These are phyloP conservation scores for Chiloscyllium plagiosum DNA, from an alignment of 2,113 vertebrate species.

Conservation along the genomic window DNA sequence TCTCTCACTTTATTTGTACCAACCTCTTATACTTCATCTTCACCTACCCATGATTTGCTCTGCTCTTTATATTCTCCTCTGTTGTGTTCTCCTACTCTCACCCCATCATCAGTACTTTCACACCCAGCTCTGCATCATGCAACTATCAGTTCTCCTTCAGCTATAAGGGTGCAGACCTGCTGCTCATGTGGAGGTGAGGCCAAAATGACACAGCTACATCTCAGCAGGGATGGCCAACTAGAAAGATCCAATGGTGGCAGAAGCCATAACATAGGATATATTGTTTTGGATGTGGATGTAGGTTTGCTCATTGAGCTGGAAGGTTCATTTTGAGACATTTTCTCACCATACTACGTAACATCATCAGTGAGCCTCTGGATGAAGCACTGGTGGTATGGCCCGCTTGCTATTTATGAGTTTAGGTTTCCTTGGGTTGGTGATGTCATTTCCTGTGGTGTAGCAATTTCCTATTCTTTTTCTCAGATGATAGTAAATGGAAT, in stretches of 20 bases:
- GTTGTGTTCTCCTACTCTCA: neutral
- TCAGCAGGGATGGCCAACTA: neutral
- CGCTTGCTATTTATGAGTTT: too few species aligned
- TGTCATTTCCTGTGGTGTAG: too few species aligned
- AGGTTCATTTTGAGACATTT: too few species aligned
- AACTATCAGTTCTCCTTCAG: neutral
- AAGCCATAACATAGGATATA: neutral
- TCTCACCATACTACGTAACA: too few species aligned
- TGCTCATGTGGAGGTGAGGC: neutral
- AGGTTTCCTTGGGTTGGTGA: too few species aligned
- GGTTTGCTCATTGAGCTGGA: too few species aligned
- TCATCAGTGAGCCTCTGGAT: too few species aligned
- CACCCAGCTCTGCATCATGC: neutral
- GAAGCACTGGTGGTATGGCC: too few species aligned
- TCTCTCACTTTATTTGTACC: neutral
- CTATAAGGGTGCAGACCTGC: neutral
- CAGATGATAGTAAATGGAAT: too few species aligned
- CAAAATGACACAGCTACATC: too few species aligned
- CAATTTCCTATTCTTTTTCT: too few species aligned
- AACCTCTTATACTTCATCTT: neutral
- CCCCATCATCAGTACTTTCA: neutral
- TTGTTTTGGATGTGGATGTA: too few species aligned
- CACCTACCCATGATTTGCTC: neutral
- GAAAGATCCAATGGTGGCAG: neutral
- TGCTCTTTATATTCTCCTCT: neutral